A percentile compares a stretch with the other conserved stretches of the same genome.
These are phyloP conservation scores for Dilophus febrilis DNA, from an alignment of 2,888 invertebrate genomes.

Conservation along the genomic window DNA sequence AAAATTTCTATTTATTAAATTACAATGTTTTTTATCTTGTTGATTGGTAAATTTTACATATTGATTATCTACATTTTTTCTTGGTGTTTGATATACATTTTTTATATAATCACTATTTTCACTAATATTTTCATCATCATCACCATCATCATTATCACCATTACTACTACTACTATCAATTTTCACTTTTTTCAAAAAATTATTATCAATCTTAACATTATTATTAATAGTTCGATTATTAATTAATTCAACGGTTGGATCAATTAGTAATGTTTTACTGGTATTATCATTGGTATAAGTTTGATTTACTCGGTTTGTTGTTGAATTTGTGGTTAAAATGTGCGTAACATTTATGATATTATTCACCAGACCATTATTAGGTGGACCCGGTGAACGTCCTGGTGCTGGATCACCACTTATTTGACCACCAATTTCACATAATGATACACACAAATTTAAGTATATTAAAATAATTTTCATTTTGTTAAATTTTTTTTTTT, in stretches of 20 bases:
- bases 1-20: not conserved
- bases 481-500: too few relatives aligned
- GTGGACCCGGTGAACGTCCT: slow-evolving; percentile 47
- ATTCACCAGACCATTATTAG: too few relatives aligned
- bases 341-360: too few relatives aligned
- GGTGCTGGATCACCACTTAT: slow-evolving; percentile 47
- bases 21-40: not conserved
- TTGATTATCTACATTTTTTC: too few relatives aligned
- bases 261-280: not conserved
- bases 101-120: not conserved
- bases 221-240: not conserved
- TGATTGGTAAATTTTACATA: too few relatives aligned
- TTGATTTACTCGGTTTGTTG: not conserved
- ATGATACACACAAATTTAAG: slow-evolving; percentile 17
- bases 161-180: slow-evolving; percentile 2
- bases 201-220: not conserved
- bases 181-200: not conserved
- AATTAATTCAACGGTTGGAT: too few relatives aligned
- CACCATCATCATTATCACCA: not conserved
- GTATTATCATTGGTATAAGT: not conserved
- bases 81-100: too few relatives aligned
- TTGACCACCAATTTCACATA: slow-evolving; percentile 18
- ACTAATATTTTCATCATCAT: not conserved
- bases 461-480: slow-evolving; percentile 39
- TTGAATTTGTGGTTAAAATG: too few relatives aligned